Base-by-base conservation (phyloP, 2,797 vertebrate genomes). In the Enteromius argenteus region DNA sequence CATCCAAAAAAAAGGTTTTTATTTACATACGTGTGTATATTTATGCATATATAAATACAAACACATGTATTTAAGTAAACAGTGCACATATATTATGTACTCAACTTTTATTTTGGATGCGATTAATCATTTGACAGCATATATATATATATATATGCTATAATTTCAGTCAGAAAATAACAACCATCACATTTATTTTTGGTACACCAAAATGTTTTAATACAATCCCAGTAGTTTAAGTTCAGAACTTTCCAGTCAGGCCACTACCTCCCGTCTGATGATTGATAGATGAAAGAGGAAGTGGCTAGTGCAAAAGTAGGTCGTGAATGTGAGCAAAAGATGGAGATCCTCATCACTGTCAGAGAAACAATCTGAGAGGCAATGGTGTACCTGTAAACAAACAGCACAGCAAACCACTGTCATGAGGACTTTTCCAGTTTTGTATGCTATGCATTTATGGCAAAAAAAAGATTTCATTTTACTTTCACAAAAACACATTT, bases 231-330 rank as follows among this genome's bases (percentile, higher is more conserved):
- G 76, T 7, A 72, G 21, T n/a, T 64, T 8, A 46, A 51, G 27
- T 56, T 62, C 27, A 85, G 44, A 85, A 49, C 5, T 1, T 35
- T 80, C 53, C 27, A 44, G 11, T 60, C n/a, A 11, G 35, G 42
- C 84, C 74, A 81, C 51, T 7, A 4, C 15, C 60, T 30, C 72
- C 60, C 30, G 17, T 44, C 73, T 62, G 62, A 60, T n/a, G 51
- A 79, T 13, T n/a, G 17, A 81, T n/a, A 13, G 30, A 14, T 19
- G 13, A 56, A 53, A 78, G 60, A 44, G 58, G 84, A 74, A 27
- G 75, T 30, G 71, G 87, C 78, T 89, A 90, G 92, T 93, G 92
- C 91, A 94, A 91, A 90, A 85, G 86, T 81, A 82, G 84, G 79
- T 85, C 88, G 83, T 80, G 67, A 86, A 42, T 51, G 80, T 71